phyloP scores from a whole-genome alignment of 2,113 vertebrate species.

The Colius striatus region DNA sequence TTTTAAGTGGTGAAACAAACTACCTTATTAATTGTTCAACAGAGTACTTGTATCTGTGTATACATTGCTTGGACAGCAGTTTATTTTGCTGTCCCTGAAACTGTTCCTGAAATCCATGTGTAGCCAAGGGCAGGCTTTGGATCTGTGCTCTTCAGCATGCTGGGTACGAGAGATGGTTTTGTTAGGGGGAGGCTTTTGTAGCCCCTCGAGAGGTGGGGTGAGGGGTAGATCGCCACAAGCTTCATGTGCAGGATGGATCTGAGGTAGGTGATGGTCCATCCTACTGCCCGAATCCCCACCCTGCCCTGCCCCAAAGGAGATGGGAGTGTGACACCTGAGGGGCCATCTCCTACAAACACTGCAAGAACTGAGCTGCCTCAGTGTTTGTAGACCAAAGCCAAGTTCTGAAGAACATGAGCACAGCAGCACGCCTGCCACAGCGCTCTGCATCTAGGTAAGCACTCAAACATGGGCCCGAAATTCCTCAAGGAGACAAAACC shows the following conservation, averaged over 20 bases:
- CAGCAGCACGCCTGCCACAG: not conserved
- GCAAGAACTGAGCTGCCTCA: not conserved
- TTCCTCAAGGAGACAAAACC: not conserved
- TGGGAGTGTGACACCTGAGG: not conserved
- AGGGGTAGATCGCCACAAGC: not conserved
- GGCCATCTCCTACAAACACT: not conserved
- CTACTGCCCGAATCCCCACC: not conserved
- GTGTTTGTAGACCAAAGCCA: not conserved
- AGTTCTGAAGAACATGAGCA: not conserved
- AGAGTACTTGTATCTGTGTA: not conserved
- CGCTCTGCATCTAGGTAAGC: not conserved
- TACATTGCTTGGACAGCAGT: not conserved
- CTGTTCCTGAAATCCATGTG: not conserved
- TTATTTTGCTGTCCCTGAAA: not conserved
- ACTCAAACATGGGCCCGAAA: not conserved
- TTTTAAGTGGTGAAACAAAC: not conserved
- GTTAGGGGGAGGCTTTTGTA: not conserved
- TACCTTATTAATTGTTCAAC: not conserved
- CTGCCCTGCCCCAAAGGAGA: not conserved
- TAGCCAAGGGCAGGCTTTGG: not conserved
- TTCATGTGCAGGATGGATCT: rapidly evolving
- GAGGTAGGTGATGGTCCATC: not conserved
- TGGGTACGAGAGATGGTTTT: not conserved
- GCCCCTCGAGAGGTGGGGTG: not conserved
- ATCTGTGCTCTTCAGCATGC: not conserved